Evolutionary conservation across 2,888 invertebrate genomes (phyloP), one percentile per base, ranked within the genome.

Genomic region (Scaptomyza tumidula): DNA sequence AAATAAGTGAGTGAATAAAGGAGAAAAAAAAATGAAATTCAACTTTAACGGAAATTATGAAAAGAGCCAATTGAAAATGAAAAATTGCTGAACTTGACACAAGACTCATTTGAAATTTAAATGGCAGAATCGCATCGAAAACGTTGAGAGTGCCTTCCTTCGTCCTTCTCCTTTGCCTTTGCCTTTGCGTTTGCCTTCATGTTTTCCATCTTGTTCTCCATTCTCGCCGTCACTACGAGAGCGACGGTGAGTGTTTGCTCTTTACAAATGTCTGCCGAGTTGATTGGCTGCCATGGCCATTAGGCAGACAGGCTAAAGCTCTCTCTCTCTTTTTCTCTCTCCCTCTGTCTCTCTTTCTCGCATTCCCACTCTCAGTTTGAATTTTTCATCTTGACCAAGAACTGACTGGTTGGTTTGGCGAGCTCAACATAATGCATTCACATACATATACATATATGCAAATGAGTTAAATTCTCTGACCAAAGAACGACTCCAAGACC

Each of bases 51-150:
- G 14, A 14, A 52, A 27, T 52, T 39, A 39, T 27, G 52, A 60
- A 74, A 71, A 70, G 59, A 67, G 77, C 74, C 78, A 77, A 77
- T 77, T 77, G 77, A 77, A 78, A 71, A 71, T 77, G 71, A 60
- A 77, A 77, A 77, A 74, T 74, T 71, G 77, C 77, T 71, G 74
- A 77, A 74, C 77, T 77, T 74, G 77, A 78, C 77, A 78, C 71
- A 78, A 77, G 71, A 77, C 74, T 77, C 75, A 78, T 77, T 77
- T 77, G 77, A 70, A 77, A 77, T 77, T 77, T 71, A 77, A 77
- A 77, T 77, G 63, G 49, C 61, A 52, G 53, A 33, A 37, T 37
- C 54, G 24, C 48, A 55, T 46, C 46, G 54, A 45, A 39, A 39
- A 39, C 27, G 11, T 16, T 27, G 39, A 39, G 37, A 39, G 52